phyloP scores from a whole-genome alignment of 2,113 vertebrate species.

The Bufo gargarizans region DNA sequence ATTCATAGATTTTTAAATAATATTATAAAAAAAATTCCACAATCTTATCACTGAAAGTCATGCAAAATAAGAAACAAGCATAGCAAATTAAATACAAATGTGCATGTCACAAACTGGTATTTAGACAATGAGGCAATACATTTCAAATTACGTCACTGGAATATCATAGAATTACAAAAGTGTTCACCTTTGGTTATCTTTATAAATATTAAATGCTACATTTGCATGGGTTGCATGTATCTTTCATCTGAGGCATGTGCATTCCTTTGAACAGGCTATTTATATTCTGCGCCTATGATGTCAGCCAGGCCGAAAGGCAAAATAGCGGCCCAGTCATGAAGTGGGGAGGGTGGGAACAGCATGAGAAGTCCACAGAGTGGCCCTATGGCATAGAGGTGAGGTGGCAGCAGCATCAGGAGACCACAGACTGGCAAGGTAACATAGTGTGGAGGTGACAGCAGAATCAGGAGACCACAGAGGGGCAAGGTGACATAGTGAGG shows the following conservation, averaged over 20 bases:
- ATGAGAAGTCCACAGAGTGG: too few relatives aligned
- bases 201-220: slow-evolving; percentile 24
- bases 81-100: neutral
- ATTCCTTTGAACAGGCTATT: slow-evolving; percentile 29
- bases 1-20: too few relatives aligned
- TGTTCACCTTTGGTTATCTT: slow-evolving; percentile 21
- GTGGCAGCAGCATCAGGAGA: too few relatives aligned
- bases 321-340: too few relatives aligned
- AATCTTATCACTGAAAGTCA: neutral
- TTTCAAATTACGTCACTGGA: slow-evolving; percentile 40
- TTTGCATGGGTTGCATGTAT: neutral
- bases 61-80: neutral
- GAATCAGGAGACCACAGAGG: too few relatives aligned
- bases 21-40: neutral
- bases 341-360: too few relatives aligned
- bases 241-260: slow-evolving; percentile 10
- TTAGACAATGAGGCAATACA: neutral
- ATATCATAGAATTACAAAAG: slow-evolving; percentile 10
- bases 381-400: too few relatives aligned
- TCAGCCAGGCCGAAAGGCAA: too few relatives aligned
- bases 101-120: neutral
- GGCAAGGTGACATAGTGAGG: too few relatives aligned
- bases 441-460: too few relatives aligned
- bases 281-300: neutral
- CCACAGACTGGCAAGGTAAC: too few relatives aligned